A percentile compares a stretch with the other conserved stretches of the same genome.
Evolutionary conservation across 2,888 invertebrate genomes (phyloP).

Genomic region (Hofmannophila pseudospretella): DNA sequence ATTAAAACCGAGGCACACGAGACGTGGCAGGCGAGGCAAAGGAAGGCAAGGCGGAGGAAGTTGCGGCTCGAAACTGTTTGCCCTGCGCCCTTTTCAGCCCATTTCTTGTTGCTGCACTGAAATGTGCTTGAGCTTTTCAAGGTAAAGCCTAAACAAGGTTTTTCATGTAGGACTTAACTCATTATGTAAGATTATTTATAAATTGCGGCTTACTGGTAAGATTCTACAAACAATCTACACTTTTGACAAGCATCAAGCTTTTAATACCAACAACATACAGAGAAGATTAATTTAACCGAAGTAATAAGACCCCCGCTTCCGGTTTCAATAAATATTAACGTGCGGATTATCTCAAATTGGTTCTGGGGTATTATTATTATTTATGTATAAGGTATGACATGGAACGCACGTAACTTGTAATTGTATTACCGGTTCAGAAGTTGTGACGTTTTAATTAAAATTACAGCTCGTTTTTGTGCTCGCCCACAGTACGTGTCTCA

Average conservation of each 20-base stretch:
- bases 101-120: constrained; percentile 14
- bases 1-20: constrained; percentile 47
- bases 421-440: constrained; percentile 48
- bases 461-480: constrained; percentile 56
- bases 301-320: constrained; percentile 1
- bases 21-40: constrained; percentile 20
- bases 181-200: too few relatives aligned
- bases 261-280: too few relatives aligned
- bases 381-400: constrained; percentile 1
- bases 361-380: background rate
- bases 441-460: constrained; percentile 70
- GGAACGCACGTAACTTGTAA: constrained; percentile 24
- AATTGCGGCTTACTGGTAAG: too few relatives aligned
- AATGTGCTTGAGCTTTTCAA: too few relatives aligned
- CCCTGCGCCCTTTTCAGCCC: constrained; percentile 32
- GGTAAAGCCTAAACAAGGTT: too few relatives aligned
- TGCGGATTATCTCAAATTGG: constrained; percentile 5
- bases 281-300: constrained; percentile 1
- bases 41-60: constrained; percentile 15
- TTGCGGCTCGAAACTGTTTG: constrained; percentile 22
- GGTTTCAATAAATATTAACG: constrained; percentile 6
- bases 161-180: too few relatives aligned
- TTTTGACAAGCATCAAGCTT: too few relatives aligned
- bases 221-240: too few relatives aligned
- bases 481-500: constrained; percentile 44